These are phyloP conservation scores for Ectropis crepuscularia DNA, from an alignment of 2,888 invertebrate species.

Conservation along the genomic window DNA sequence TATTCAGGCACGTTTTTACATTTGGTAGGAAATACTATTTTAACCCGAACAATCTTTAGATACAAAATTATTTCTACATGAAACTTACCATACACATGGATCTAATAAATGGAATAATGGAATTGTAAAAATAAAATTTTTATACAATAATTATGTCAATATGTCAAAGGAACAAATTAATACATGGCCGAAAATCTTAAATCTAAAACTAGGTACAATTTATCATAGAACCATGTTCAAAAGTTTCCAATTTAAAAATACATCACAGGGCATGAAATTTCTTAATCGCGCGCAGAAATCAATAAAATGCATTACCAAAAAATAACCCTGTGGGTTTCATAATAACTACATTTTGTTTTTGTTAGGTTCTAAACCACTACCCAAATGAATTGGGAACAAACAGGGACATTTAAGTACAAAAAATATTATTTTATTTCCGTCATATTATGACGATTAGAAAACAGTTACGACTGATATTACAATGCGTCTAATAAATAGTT, in stretches of 20 bases:
- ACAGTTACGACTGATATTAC: no score
- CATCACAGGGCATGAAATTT: slow-evolving; percentile 31
- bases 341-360: background rate
- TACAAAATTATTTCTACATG: no score
- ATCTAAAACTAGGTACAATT: slow-evolving; percentile 12
- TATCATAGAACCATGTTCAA: slow-evolving; percentile 28
- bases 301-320: slow-evolving; percentile 22
- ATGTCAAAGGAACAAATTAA: background rate
- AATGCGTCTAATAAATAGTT: no score
- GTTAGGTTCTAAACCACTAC: slow-evolving; percentile 20
- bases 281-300: slow-evolving; percentile 7
- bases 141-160: background rate
- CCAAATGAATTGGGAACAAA: slow-evolving; percentile 9
- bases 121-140: background rate
- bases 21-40: background rate
- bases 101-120: background rate
- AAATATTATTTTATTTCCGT: background rate
- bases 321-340: slow-evolving; percentile 11
- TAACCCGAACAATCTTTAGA: no score
- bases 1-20: background rate
- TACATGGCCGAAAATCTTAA: slow-evolving; percentile 8
- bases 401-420: slow-evolving; percentile 4
- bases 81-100: no score
- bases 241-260: slow-evolving; percentile 26
- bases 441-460: background rate